Conservation (phyloP, 2,113 vertebrate genomes). For the Otus sunia region DNA sequence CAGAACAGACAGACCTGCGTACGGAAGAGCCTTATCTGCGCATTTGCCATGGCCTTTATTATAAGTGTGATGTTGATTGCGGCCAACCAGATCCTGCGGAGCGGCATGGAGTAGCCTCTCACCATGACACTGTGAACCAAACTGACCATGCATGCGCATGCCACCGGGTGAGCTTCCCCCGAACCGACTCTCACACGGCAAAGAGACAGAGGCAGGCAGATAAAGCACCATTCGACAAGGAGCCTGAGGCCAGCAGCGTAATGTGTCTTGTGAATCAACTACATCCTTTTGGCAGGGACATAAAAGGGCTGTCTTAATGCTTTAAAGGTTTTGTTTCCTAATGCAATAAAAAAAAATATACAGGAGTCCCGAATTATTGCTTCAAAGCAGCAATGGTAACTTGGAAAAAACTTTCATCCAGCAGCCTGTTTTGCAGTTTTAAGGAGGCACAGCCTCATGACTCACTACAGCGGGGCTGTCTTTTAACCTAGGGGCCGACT, state of each 20-base stretch:
- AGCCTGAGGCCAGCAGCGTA: conserved; percentile 80
- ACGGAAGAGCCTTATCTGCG: conserved; percentile 98
- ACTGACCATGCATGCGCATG: conserved; percentile 87
- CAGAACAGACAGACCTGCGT: conserved; percentile 98
- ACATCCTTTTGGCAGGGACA: conserved; percentile 91
- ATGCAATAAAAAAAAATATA: conserved; percentile 85
- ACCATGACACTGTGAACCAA: conserved; percentile 77
- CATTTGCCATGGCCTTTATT: conserved; percentile 99
- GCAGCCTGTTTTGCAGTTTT: neutral
- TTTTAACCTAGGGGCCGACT: neutral
- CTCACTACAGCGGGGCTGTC: neutral
- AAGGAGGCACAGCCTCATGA: neutral
- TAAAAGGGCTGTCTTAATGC: conserved; percentile 97
- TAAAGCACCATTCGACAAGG: conserved; percentile 9
- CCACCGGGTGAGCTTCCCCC: conserved; percentile 78
- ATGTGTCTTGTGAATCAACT: conserved; percentile 73
- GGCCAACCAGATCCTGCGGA: conserved; percentile 98
- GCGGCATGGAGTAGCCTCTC: conserved; percentile 93
- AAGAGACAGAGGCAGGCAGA: conserved; percentile 1
- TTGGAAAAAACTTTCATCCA: conserved; percentile 1
- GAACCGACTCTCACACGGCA: conserved; percentile 60
- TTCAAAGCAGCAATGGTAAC: conserved; percentile 43
- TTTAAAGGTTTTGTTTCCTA: conserved; percentile 86
- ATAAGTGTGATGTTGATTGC: conserved; percentile 99
- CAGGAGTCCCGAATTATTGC: conserved; percentile 75